Conservation (phyloP, 2,113 vertebrate species). For the Microtus pennsylvanicus region DNA sequence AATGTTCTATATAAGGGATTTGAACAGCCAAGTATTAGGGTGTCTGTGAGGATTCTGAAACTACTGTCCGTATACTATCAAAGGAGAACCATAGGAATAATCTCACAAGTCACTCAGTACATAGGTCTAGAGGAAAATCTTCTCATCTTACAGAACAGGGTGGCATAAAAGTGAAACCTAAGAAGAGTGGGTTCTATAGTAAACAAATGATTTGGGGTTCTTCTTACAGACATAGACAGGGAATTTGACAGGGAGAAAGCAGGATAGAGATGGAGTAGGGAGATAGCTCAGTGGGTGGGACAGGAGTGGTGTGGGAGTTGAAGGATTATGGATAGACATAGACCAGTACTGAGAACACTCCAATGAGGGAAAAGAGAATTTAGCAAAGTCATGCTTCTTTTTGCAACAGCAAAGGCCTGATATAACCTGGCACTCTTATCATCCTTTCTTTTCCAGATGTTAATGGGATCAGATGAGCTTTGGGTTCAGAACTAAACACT, state of each 20-base stretch:
- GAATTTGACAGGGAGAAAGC: neutral
- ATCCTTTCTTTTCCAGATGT: neutral
- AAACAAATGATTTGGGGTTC: neutral
- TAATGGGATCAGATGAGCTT: neutral
- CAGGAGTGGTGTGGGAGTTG: neutral
- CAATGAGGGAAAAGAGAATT: neutral
- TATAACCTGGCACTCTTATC: neutral
- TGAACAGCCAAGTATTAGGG: neutral
- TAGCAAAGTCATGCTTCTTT: neutral
- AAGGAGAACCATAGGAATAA: neutral
- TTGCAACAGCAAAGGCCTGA: neutral
- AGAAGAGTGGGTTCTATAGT: neutral
- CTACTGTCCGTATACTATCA: neutral
- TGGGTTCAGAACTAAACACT: neutral
- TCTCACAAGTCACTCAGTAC: neutral
- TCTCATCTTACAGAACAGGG: neutral
- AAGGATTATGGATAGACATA: too few relatives aligned
- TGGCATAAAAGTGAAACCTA: neutral
- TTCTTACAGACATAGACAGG: neutral
- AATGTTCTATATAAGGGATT: neutral
- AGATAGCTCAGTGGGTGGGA: accelerated
- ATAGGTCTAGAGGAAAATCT: neutral
- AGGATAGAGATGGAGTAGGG: accelerated
- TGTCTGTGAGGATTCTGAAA: too few relatives aligned
- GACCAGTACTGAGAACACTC: neutral